Base-by-base conservation (phyloP, 1,140 invertebrate species). In the Zaprionus tsacasi region DNA sequence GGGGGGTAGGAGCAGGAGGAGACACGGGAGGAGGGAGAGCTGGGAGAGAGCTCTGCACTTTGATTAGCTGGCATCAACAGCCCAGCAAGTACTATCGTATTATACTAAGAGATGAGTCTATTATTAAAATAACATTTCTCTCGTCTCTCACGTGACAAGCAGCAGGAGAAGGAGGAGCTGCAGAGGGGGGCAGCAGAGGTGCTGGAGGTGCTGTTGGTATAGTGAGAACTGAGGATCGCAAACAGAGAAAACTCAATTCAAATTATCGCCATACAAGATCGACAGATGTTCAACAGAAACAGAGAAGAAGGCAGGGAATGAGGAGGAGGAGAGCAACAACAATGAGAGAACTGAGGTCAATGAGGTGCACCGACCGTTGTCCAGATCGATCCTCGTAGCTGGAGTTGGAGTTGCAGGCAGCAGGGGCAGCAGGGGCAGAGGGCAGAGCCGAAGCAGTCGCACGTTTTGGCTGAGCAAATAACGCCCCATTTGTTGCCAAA, bases 381-480 rank as follows among this genome's bases (percentile, higher is more conserved):
- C 65, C 78, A 80, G 76, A 89, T 81, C 83, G 83, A 88, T 78
- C 74, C 63, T 30, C 45, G 55, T 52, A 68, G 33, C 35, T 52
- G 65, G 17, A 58, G 65, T 33, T 21, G 50, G 38, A 68, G 56
- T 30, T 27, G 82, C 27, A 70, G 50, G 11, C 59, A 45, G 40
- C 57, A 75, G 55, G 66, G 63, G 30, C 55, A 55, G 63, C 21
- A 50, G 57, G 40, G 71, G 45, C 27, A 36, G 70, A 15, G 64
- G 72, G 30, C 43, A 57, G 61, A 69, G 64, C 61, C 68, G 85
- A 89, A 85, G 71, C 81, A 81, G 86, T 85, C 81, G 81, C 85
- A 90, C 85, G 85, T 89, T 80, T 89, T 89, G 77, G 78, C 73
- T 89, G 85, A 89, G 78, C 86, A 89, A 89, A 89, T 89, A 89